A percentile compares a stretch with the other conserved stretches of the same genome.
Evolutionary conservation across 2,888 invertebrate species (phyloP).

Genomic region (Notodonta ziczac): DNA sequence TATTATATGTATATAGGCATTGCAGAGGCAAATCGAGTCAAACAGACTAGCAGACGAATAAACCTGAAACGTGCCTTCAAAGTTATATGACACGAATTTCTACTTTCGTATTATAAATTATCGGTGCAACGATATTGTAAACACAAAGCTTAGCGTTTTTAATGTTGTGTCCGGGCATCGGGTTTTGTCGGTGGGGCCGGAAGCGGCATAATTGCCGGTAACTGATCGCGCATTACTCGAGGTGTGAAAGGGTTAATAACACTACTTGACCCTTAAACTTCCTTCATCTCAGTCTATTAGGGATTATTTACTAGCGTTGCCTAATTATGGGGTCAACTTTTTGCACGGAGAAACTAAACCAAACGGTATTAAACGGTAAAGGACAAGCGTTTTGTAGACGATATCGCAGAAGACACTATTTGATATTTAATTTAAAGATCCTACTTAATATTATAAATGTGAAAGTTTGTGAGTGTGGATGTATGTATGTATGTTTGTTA

Average conservation of each 20-base stretch:
- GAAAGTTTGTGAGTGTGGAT: no score
- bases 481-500: no score
- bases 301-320: constrained; percentile 19
- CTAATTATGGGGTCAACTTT: constrained; percentile 9
- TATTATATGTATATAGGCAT: no score
- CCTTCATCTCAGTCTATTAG: constrained; percentile 50
- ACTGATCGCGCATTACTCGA: constrained; percentile 73
- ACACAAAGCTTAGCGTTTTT: constrained; percentile 22
- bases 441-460: no score
- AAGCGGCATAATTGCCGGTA: constrained; percentile 76
- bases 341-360: background rate
- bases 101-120: background rate
- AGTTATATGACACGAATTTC: constrained; percentile 2
- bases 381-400: no score
- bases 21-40: no score
- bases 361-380: background rate
- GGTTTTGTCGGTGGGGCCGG: constrained; percentile 63
- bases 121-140: constrained; percentile 24
- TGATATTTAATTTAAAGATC: no score
- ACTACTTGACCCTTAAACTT: constrained; percentile 75
- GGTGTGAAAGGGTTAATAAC: constrained; percentile 82
- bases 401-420: no score
- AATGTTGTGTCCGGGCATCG: constrained; percentile 48
- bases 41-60: no score
- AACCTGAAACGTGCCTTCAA: no score